A percentile compares a stretch with the other conserved stretches of the same genome.
Evolutionary conservation across 2,888 invertebrate genomes (phyloP).

Genomic region (Eugnorisma glareosa): DNA sequence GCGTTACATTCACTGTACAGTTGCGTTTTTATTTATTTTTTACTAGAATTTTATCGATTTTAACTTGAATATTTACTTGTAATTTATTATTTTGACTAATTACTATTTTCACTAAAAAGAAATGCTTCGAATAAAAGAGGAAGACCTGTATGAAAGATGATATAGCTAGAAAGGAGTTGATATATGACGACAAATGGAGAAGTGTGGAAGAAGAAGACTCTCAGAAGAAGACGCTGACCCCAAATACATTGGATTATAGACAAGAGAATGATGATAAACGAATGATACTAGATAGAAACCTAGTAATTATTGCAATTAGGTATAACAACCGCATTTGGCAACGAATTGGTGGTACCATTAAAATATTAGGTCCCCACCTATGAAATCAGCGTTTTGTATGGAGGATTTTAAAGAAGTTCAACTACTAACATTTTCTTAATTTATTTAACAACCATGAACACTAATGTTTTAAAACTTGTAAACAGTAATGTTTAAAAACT

Average conservation of each 20-base stretch:
- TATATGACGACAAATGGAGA: not conserved
- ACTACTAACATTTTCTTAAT: no score
- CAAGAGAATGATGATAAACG: not conserved
- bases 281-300: not conserved
- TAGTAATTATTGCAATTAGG: constrained; percentile 6
- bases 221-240: no score
- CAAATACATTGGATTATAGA: not conserved
- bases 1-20: constrained; percentile 72
- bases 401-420: no score
- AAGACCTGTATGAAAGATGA: not conserved
- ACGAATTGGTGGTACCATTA: not conserved
- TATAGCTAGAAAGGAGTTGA: not conserved
- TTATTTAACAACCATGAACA: no score
- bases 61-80: no score
- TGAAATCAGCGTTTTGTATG: no score
- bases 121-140: not conserved
- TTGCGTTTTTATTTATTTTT: constrained; percentile 22
- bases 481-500: no score
- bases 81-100: no score
- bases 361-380: no score
- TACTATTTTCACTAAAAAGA: no score
- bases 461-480: no score
- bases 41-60: no score
- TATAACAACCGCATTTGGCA: constrained; percentile 28
- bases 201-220: not conserved